Evolutionary conservation across 2,797 vertebrate genomes (phyloP), one percentile per base, ranked within the genome.

Genomic region (Lacerta viridis): DNA sequence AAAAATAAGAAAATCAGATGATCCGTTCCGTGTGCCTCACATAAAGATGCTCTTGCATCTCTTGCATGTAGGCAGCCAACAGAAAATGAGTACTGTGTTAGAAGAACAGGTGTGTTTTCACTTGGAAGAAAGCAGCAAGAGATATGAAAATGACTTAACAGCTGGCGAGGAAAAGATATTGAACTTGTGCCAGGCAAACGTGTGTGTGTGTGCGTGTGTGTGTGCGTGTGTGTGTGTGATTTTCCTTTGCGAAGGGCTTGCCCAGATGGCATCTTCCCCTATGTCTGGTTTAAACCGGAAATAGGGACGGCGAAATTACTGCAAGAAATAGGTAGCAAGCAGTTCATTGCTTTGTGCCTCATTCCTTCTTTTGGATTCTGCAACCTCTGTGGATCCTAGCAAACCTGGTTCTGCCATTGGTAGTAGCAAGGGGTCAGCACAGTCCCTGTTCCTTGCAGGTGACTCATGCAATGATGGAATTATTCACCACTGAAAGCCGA

Each of bases 61-160:
- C 91, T 93, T 94, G 41, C 87, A 94, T 92, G 91, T 85, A 93
- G 88, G 92, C 69, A 95, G 94, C 93, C 96, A 96, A 94, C 94
- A 96, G 93, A 94, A 97, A 96, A 94, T 94, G 94, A 95, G 92
- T 96, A 96, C 95, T 94, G 96, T 94, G 90, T 92, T 95, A 92
- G 90, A 93, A 96, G 94, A 97, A 96, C 97, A 98, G 97, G 97
- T 97, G 97, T 97, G 96, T 97, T 97, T 97, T 97, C 89, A 92
- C 93, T 96, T 93, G 90, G 59, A 91, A 95, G 92, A 93, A 96
- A 96, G 93, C 96, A 95, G 96, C 93, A 87, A 97, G 91, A 92
- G 96, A 96, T 95, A 97, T 93, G 96, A 96, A 97, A 97, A 97
- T 95, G 94, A 94, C 95, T 97, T 96, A 97, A 96, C 97, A 97